Evolutionary conservation across 37 sponge, comb jelly and placozoan species (phyloP), one percentile per base, ranked within the genome.

Genomic region (Beroe ovata): DNA sequence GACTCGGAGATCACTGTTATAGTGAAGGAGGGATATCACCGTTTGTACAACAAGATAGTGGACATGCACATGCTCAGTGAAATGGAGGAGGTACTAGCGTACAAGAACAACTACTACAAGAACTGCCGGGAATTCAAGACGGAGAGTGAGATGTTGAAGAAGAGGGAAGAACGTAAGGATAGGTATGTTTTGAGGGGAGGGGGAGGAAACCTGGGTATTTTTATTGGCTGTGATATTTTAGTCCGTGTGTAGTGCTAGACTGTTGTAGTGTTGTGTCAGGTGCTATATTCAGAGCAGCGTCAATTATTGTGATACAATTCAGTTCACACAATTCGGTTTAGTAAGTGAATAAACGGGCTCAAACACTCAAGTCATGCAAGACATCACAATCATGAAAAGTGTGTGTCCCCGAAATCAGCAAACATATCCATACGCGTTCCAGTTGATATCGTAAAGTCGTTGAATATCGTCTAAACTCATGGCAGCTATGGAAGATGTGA

Each of bases 21-120:
- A 35, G 95, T 93, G 2, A 94, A 95, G 18, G 99, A 97, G 92
- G 94, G 96, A 88, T 97, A 97, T 92, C 95, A 90, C 92, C 89
- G 99, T 90, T 94, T 96, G 30, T 97, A 97, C 81, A 92, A 92
- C 1, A 93, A 94, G 60, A 94, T 95, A 93, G 96, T 97, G 59
- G 64, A 60, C 41, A 93, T 94, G n/a, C 99, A 97, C 81, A 92
- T 94, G 84, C 63, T 97, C 60, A 95, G 96, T 38, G 98, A 97
- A 60, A 89, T 97, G 88, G 98, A 97, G 91, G 99, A 97, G 90
- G 93, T 94, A 39, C 88, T 93, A 39, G 91, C 90, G 64, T 95
- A 92, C 64, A 91, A 94, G 38, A 59, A 63, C 36, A 66, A 30
- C 32, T 66, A 66, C 69, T 66, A 66, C 69, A 34, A 23, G 18